Percentiles rank a stretch among this genome's conserved stretches.
phyloP scores from a whole-genome alignment of 2,113 vertebrate species.

The Edolisoma coerulescens region DNA sequence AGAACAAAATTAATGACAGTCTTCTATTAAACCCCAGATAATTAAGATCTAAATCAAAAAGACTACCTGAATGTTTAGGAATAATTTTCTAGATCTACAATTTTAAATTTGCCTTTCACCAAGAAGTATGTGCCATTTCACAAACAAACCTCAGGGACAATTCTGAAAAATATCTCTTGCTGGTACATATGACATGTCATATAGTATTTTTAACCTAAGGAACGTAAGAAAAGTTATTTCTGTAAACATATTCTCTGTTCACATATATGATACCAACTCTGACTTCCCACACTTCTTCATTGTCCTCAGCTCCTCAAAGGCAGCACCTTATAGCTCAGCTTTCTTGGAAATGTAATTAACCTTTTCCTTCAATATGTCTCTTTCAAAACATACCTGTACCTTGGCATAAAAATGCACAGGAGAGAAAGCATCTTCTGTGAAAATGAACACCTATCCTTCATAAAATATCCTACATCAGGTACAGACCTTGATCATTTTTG shows the following conservation, averaged over 20 bases:
- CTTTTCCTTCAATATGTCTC: neutral
- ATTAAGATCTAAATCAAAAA: constrained; percentile 48
- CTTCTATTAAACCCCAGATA: constrained; percentile 48
- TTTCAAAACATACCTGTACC: neutral
- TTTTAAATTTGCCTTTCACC: constrained; percentile 8
- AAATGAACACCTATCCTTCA: neutral
- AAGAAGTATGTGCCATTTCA: neutral
- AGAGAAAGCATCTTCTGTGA: neutral
- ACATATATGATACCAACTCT: neutral
- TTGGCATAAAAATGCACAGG: neutral
- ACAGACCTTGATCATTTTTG: neutral
- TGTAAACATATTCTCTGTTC: neutral
- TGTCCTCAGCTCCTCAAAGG: neutral
- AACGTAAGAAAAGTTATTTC: neutral
- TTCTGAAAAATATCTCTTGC: neutral
- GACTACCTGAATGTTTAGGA: constrained; percentile 19
- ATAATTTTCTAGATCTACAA: constrained; percentile 1
- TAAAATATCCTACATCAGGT: neutral
- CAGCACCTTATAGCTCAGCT: neutral
- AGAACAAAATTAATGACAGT: constrained; percentile 61
- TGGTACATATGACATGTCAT: neutral
- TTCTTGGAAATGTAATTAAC: neutral
- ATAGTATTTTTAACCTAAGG: neutral
- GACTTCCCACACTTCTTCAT: neutral
- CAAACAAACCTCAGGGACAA: neutral